Base-by-base conservation (phyloP, 1,140 invertebrate species). In the Hyphantria cunea region DNA sequence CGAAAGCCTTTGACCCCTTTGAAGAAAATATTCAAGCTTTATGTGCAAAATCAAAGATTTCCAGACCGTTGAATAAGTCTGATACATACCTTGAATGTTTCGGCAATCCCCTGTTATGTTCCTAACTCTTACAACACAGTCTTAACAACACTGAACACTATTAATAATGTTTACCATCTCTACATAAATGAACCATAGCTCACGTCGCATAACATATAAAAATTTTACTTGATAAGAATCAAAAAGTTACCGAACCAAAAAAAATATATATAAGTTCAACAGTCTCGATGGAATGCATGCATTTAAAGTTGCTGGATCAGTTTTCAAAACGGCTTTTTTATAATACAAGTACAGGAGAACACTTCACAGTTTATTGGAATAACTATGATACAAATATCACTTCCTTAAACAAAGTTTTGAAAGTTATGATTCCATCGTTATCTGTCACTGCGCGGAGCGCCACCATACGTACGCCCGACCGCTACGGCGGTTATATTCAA, bases 221-320 rank as follows among this genome's bases (percentile, higher is more conserved):
- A 75, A 82, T 75, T 69, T 75, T 81, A 74, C 73, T 74, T 74
- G 66, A 82, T 78, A 80, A 73, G 74, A 79, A 81, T 83, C 76
- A 79, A 89, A 89, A 86, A 74, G 78, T 74, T 74, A 84, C 74
- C 68, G 66, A 80, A 82, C 63, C 72, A 82, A 84, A 86, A 83
- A 85, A 85, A 84, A 64, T n/a, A 25, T 25, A 65, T 64, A 76
- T 70, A 87, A 86, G 86, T 89, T 89, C 86, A 89, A 89, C 77
- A 89, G 79, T 83, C 86, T 86, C 78, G 67, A 53, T 80, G 86
- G 86, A 89, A 89, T 89, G 86, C 84, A 80, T 82, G 80, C 82
- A 84, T 87, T 87, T 87, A 77, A 80, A 86, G 71, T 76, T 68
- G 66, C 74, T 70, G 73, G 67, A 74, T 52, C 60, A 68, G 51